Evolutionary conservation across 2,888 invertebrate genomes (phyloP), one percentile per base, ranked within the genome.

Genomic region (Oscheius sp.): DNA sequence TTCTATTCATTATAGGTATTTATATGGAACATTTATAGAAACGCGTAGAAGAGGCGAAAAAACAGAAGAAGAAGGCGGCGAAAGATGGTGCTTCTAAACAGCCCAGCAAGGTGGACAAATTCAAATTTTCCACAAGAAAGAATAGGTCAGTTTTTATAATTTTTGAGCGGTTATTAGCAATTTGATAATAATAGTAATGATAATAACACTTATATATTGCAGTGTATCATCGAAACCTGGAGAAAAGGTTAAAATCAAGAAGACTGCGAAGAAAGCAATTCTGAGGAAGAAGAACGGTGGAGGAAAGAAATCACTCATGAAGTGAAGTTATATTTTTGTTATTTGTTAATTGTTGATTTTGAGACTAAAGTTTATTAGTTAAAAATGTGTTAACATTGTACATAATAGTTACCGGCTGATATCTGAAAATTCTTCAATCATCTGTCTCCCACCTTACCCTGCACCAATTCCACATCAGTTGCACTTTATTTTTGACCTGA

Each of bases 41-140:
- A 71, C 53, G 73, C 52, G 43, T 41, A 46, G 45, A 52, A 29
- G 69, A 55, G 18, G 59, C 29, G 2, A 68, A 73, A 23, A 58
- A 69, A 25, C 5, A 35, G 23, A 66, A 71, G 66, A 56, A 49
- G 18, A 25, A 25, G 13, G 21, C 12, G 16, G 18, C 41, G 1
- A n/a, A 23, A 16, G 35, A 56, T 18, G 16, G n/a, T 25, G 41
- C 13, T 16, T n/a, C 72, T 23, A 29, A 41, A 12, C 53, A 72
- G 29, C 23, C 35, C 18, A 69, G 49, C 49, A 80, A 80, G 41
- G 13, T 80, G 52, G 73, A 78, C 23, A 74, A 80, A 21, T 80
- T 70, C 76, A 80, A 80, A 69, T 80, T 80, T 49, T 80, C 80
- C 1, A 80, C 78, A 9, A 75, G 70, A 25, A 79, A 79, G 58